Percentiles rank a stretch among this genome's conserved stretches.
Evolutionary conservation across 2,113 vertebrate species (phyloP).

Genomic region (Anolis sagrei): DNA sequence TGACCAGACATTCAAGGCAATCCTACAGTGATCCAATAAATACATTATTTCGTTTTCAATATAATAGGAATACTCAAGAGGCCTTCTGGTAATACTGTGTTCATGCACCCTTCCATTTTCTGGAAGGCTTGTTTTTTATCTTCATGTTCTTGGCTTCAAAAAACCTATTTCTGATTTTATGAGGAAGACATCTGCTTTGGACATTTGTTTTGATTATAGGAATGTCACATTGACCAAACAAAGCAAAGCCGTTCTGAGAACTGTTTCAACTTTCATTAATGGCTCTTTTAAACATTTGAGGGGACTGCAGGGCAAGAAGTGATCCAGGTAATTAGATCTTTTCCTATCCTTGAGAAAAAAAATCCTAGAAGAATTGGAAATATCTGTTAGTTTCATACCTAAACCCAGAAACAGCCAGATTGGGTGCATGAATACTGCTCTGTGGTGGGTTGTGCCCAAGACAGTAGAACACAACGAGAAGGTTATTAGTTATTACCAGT

Average conservation of each 20-base stretch:
- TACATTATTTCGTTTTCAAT: background rate
- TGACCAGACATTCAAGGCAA: too few species aligned
- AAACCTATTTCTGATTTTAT: slow-evolving; percentile 30
- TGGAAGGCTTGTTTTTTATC: background rate
- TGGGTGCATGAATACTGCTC: background rate
- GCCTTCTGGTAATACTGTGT: background rate
- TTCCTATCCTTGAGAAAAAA: background rate
- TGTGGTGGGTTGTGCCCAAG: background rate
- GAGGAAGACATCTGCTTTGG: slow-evolving; percentile 58
- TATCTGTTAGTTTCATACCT: background rate
- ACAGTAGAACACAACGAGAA: background rate
- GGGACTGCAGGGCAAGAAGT: too few species aligned
- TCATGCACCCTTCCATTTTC: background rate
- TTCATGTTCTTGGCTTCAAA: background rate
- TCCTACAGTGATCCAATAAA: too few species aligned
- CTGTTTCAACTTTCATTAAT: slow-evolving; percentile 35
- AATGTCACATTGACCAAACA: background rate
- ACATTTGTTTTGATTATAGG: slow-evolving; percentile 33
- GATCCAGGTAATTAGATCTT: too few species aligned
- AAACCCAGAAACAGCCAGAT: background rate
- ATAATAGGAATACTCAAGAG: background rate
- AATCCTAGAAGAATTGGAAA: background rate
- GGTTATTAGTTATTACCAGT: background rate
- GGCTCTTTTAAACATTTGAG: background rate
- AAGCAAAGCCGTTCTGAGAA: slow-evolving; percentile 41